Base-by-base conservation (phyloP, 2,113 vertebrate genomes). In the Desmodus rotundus region DNA sequence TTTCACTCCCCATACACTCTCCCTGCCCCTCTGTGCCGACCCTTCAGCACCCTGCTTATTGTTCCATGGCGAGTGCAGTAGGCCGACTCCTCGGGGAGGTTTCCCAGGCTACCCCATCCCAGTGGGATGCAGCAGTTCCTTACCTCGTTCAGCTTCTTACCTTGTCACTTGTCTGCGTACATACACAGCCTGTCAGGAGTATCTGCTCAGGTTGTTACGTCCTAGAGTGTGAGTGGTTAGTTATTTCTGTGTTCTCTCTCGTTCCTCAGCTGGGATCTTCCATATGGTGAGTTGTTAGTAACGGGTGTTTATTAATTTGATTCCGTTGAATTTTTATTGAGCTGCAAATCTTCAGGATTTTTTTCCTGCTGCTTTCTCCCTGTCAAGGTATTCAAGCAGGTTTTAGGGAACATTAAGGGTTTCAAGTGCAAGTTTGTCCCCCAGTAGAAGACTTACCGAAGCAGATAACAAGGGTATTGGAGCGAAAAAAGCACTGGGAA, bases 351-450 rank as follows among this genome's bases (percentile, higher is more conserved):
- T 78, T 97, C 87, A 84, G 67, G 45, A 70, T 63, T 5, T 77
- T n/a, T 94, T 94, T 47, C 0, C 83, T 97, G 47, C 83, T 97
- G 47, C 52, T 92, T 7, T 95, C 94, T 97, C 96, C 68, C 61
- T 77, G 0, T 94, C 58, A 86, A 8, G 52, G 74, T 87, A 19
- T 65, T 91, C 24, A 91, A n/a, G 33, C 73, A 68, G 70, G 43
- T 36, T 88, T 84, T 65, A 78, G 68, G 85, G 94, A 81, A 26
- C 7, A 85, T 67, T 90, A 72, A 58, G 72, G 89, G 31, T 93
- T 97, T 91, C 56, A 74, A 81, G 73, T 97, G 43, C 36, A 97
- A 92, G 73, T 95, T 94, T 94, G 70, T 97, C 0, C 65, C 80
- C 70, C 74, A 87, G 74, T 72, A 89, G 56, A 85, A 86, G 65